A percentile compares a stretch with the other conserved stretches of the same genome.
phyloP scores from a whole-genome alignment of 2,113 vertebrate genomes.

The Harpagus bidentatus region DNA sequence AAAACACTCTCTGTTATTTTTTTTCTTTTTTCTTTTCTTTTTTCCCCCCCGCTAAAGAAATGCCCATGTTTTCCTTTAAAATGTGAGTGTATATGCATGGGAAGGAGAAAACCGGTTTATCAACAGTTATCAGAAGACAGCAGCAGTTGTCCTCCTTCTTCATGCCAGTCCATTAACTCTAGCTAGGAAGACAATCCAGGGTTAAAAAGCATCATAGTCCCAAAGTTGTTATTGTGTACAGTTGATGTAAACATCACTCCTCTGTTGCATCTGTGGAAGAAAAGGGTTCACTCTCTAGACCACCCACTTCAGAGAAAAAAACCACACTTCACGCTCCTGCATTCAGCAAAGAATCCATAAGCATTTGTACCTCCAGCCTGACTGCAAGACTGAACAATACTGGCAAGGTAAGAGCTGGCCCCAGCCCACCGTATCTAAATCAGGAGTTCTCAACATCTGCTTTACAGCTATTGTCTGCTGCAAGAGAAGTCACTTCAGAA shows the following conservation, averaged over 20 bases:
- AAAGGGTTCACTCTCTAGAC: neutral
- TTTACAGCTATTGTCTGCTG: neutral
- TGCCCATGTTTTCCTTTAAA: neutral
- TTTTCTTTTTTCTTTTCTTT: too few species aligned
- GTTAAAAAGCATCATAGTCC: neutral
- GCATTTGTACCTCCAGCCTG: neutral
- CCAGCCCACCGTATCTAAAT: neutral
- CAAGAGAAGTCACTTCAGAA: neutral
- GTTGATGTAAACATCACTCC: neutral
- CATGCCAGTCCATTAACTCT: neutral
- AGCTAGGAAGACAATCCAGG: neutral
- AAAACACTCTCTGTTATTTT: accelerated
- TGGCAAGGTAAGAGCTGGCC: neutral
- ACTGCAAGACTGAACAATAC: neutral
- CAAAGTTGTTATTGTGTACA: neutral
- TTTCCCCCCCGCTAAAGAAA: neutral
- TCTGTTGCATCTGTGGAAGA: neutral
- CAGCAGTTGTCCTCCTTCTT: neutral
- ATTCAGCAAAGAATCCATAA: neutral
- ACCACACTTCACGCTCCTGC: neutral
- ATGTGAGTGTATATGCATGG: neutral
- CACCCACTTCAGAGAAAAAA: neutral
- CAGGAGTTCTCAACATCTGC: neutral
- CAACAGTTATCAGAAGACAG: neutral
- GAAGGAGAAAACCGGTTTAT: neutral